Base-by-base conservation (phyloP, 2,113 vertebrate genomes). In the Hiodon alosoides region DNA sequence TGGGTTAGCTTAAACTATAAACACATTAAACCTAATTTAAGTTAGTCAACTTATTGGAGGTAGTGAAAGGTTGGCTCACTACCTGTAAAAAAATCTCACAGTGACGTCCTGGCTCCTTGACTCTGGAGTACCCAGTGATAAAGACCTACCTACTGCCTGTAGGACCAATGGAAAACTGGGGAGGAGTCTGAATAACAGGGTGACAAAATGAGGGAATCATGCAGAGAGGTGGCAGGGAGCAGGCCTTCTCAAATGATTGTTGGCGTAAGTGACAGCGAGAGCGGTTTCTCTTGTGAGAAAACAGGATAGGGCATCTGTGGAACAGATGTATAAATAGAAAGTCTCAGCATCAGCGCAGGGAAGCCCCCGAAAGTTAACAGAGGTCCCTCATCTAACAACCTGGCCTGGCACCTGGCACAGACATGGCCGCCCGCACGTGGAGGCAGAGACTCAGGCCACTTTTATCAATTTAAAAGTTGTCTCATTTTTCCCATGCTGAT, bases 311-410 rank as follows among this genome's bases (percentile, higher is more conserved):
- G 67, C 14, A 47, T 17, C n/a, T n/a, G 48, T 31, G 14, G 47
- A 52, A 17, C 71, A 61, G 4, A 2, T 61, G n/a, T 62, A 61
- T 62, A 72, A 72, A 61, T 72, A 72, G 71, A 50, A 8, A 14
- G 57, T 13, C 59, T 62, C 58, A 52, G 59, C 7, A 5, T 58
- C 8, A 59, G 17, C 60, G n/a, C 9, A n/a, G 60, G 60, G n/a
- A 61, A n/a, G 60, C 60, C 60, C 69, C 16, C 52, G 10, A 3
- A 61, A n/a, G 60, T 13, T 61, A 4, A 65, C 4, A 69, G 69
- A 71, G 31, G 31, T 8, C 13, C 17, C 54, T 14, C 31, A 13
- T 58, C 17, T 54, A 17, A 11, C 54, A 52, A 46, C 71, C 71
- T 72, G 71, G 14, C 10, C 57, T 46, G 11, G 58, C 4, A 8